Evolutionary conservation across 2,888 invertebrate species (phyloP).

Genomic region (Lithophane ornitopus): DNA sequence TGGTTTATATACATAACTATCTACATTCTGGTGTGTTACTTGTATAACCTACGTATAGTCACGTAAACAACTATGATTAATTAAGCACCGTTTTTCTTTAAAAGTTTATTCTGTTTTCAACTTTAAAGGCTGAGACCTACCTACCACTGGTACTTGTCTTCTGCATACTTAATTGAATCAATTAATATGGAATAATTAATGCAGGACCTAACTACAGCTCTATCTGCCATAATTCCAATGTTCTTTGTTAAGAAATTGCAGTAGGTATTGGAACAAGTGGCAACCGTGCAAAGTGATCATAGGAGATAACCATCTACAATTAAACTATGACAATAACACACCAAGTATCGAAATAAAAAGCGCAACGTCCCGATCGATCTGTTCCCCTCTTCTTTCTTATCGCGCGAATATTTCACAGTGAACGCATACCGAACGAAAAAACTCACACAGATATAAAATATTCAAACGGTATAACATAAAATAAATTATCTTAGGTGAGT

Average conservation of each 20-base stretch:
- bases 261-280: not conserved
- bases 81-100: not conserved
- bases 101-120: not conserved
- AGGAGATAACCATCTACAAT: constrained; percentile 71
- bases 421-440: constrained; percentile 90
- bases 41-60: constrained; percentile 1
- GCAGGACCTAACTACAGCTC: not conserved
- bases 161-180: not conserved
- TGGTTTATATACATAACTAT: constrained; percentile 20
- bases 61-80: constrained; percentile 12
- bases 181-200: not conserved
- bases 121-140: not conserved
- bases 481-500: constrained; percentile 91
- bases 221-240: not conserved
- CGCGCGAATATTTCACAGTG: constrained; percentile 91
- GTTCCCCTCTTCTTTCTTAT: constrained; percentile 90
- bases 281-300: constrained; percentile 13
- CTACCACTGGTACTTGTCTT: not conserved
- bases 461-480: constrained; percentile 91
- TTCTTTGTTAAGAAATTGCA: not conserved
- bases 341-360: constrained; percentile 86
- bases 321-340: constrained; percentile 82
- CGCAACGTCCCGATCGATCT: constrained; percentile 90
- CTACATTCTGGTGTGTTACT: constrained; percentile 2
- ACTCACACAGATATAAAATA: constrained; percentile 91